Conservation (phyloP, 37 sponge, comb jelly and placozoan genomes). For the Mnemiopsis leidyi region DNA sequence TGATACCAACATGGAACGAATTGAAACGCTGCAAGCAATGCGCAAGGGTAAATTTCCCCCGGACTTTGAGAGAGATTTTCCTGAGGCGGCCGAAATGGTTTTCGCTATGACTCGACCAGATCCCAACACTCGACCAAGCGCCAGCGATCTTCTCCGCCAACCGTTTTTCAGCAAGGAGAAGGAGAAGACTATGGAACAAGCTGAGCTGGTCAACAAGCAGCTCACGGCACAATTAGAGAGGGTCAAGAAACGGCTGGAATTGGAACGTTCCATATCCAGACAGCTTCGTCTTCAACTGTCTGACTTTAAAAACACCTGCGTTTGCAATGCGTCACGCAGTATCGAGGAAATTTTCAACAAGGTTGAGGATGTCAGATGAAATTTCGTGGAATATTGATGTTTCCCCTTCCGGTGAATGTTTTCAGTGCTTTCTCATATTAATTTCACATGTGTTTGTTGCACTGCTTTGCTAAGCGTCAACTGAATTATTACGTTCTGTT, state of each 20-base stretch:
- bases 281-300: neutral
- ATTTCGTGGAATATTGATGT: neutral
- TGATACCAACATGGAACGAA: constrained; percentile 31
- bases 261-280: neutral
- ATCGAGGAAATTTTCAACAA: neutral
- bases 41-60: neutral
- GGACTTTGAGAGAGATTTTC: neutral
- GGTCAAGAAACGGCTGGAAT: neutral
- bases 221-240: neutral
- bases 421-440: neutral
- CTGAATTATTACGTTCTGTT: neutral
- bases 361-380: neutral
- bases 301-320: neutral
- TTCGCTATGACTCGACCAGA: neutral
- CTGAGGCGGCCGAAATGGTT: neutral
- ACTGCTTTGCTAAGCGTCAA: neutral
- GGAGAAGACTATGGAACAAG: neutral
- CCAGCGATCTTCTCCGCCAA: neutral
- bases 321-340: neutral
- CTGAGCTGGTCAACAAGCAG: constrained; percentile 20
- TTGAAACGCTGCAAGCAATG: neutral
- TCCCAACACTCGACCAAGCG: neutral
- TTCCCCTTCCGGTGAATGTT: too few species aligned
- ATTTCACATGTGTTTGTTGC: neutral
- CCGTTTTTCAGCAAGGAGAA: neutral